These are phyloP conservation scores for Synanthedon myopaeformis DNA, from an alignment of 2,888 invertebrate species.

Conservation along the genomic window DNA sequence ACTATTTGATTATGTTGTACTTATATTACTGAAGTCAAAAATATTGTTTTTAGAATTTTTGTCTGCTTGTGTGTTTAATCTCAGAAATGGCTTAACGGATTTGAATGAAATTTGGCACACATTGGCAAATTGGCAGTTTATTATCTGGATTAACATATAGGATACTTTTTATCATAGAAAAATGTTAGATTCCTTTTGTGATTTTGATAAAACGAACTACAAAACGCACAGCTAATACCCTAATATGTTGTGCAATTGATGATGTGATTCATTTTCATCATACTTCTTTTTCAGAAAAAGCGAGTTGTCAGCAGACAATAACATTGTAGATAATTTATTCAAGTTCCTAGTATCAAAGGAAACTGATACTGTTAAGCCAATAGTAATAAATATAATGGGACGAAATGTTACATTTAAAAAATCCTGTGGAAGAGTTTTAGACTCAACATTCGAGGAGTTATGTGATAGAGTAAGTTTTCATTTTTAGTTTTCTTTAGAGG, in stretches of 20 bases:
- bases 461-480: slow-evolving; percentile 82
- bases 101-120: no score
- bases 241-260: no score
- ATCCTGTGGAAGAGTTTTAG: slow-evolving; percentile 92
- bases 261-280: no score
- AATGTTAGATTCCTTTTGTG: no score
- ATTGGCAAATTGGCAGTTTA: no score
- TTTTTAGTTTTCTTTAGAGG: neutral
- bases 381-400: slow-evolving; percentile 88
- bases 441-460: slow-evolving; percentile 89
- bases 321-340: slow-evolving; percentile 83
- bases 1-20: neutral
- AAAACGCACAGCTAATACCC: no score
- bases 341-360: slow-evolving; percentile 90
- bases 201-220: no score
- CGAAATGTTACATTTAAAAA: slow-evolving; percentile 88
- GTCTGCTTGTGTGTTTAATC: neutral
- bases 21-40: neutral
- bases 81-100: no score
- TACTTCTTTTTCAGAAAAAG: slow-evolving; percentile 67
- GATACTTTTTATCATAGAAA: neutral
- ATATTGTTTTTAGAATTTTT: neutral
- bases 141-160: no score
- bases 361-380: slow-evolving; percentile 88
- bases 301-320: slow-evolving; percentile 68